Evolutionary conservation across 92 coral and sea anemone genomes (phyloP), one percentile per base, ranked within the genome.

Genomic region (Actinostola sp.): DNA sequence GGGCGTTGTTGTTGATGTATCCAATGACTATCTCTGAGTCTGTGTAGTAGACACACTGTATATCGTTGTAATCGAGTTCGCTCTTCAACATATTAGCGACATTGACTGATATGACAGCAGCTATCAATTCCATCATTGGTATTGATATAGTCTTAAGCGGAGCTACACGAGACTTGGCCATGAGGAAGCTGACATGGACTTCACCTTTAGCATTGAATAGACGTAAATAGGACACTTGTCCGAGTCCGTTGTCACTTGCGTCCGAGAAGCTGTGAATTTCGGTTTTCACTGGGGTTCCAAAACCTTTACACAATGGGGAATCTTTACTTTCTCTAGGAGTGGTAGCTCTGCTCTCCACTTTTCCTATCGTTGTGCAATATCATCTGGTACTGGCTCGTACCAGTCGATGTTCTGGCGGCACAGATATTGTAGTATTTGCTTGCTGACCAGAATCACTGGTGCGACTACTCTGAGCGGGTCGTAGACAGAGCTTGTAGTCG

Each of bases 131-230:
- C 44, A 80, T 36, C 26, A 79, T 63, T 12, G 79, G 86, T 26
- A 56, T 80, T 20, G 79, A 71, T 35, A 80, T 80, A 24, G 73
- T 12, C 29, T 72, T 80, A 16, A 80, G 70, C 10, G 79, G 79
- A 3, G 75, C 86, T 5, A 81, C 80, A 11, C 75, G 56, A 3
- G 86, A 51, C 71, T 81, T 81, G 24, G 73, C 86, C 86, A 81
- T 81, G 35, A 81, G 80, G 46, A 81, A 81, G 72, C 86, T 81
- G n/a, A 72, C 86, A 50, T 73, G 66, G 11, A 63, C 54, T 29
- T 72, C 65, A 24, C 66, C 49, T 27, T 39, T 23, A 15, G 55
- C 61, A 48, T 80, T 71, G 1, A 36, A 57, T 1, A 72, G 33
- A 42, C 85, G 66, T 14, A 80, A 45, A 50, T 62, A 80, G 1